Base-by-base conservation (phyloP, 2,888 invertebrate genomes). In the Silvanus unidentatus region DNA sequence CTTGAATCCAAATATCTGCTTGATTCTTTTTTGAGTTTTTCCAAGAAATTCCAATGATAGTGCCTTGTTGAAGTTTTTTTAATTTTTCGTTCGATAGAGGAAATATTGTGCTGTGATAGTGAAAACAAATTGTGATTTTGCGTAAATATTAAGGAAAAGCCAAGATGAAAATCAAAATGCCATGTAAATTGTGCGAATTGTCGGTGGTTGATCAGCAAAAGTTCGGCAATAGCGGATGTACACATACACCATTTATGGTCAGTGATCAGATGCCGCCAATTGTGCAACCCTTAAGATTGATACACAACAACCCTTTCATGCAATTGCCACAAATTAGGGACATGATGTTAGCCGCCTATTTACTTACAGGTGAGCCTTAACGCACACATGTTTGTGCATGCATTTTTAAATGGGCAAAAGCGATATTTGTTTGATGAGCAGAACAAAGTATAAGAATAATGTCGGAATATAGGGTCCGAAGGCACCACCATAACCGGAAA, bases 341-440 rank as follows among this genome's bases (percentile, higher is more conserved):
- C 68, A 77, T 81, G 75, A 76, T 81, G 73, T 72, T 81, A 59
- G 78, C 80, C 52, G 79, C 81, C 57, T 80, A 79, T 72, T 73
- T 81, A 66, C 74, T 81, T 59, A 75, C 77, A 80, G 81, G 81
- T 81, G 74, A 74, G 66, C 28, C n/a, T n/a, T n/a, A n/a, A n/a
- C n/a, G n/a, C n/a, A 22, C 8, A 22, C n/a, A 32, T 32, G 3
- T 32, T 32, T 32, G 32, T 11, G n/a, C 12, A 32, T 9, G n/a
- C 11, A n/a, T 32, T 32, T 32, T 5, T 3, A 32, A 32, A n/a
- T 11, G 3, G 4, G 32, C n/a, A 9, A 4, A 37, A 9, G 15
- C 4, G 37, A 37, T 11, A 37, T 12, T 12, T 16, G 14, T 37
- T 13, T 37, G 12, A 37, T 13, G 37, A 22, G 4, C 22, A 8